Evolutionary conservation across 2,888 invertebrate genomes (phyloP), one percentile per base, ranked within the genome.

Genomic region (Agrochola lota): DNA sequence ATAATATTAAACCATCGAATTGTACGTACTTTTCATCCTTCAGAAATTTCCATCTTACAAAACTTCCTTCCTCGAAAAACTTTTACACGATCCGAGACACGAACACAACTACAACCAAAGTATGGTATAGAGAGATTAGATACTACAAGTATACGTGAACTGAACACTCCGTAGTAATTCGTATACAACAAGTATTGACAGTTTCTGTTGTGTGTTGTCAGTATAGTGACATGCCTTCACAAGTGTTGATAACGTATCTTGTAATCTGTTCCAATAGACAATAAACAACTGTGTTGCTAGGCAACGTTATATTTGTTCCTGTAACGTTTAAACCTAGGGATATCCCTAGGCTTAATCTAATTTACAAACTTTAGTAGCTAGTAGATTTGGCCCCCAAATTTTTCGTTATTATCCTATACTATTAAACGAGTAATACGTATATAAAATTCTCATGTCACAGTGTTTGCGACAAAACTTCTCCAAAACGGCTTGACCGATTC

Each of bases 161-260:
- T n/a, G 52, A 59, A 59, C n/a, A 46, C 20, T 43, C 2, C 49
- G 17, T 59, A 59, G 46, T 63, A 59, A 59, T 63, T 35, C 26
- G n/a, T 57, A 67, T 49, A 82, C 40, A 70, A 70, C 78, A 70
- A n/a, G 66, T 52, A 74, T 67, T 71, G 57, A 52, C 63, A 70
- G 70, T 67, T 72, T 78, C 49, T 67, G 55, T 67, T 26, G 70
- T 67, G 60, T 49, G 60, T 62, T 59, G 46, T 70, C 59, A 78
- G 60, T 43, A 60, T 57, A 52, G 55, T 71, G 64, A 82, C 78
- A 71, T 26, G 63, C 43, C 35, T 67, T 67, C 49, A 82, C 43
- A 60, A 68, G 82, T 69, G 40, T 46, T 69, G 81, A 81, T 81
- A 83, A 74, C 70, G 26, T 70, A 81, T 83, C 82, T 55, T 57